phyloP scores from a whole-genome alignment of 1,140 invertebrate genomes.

The Drosophila kanapiae region DNA sequence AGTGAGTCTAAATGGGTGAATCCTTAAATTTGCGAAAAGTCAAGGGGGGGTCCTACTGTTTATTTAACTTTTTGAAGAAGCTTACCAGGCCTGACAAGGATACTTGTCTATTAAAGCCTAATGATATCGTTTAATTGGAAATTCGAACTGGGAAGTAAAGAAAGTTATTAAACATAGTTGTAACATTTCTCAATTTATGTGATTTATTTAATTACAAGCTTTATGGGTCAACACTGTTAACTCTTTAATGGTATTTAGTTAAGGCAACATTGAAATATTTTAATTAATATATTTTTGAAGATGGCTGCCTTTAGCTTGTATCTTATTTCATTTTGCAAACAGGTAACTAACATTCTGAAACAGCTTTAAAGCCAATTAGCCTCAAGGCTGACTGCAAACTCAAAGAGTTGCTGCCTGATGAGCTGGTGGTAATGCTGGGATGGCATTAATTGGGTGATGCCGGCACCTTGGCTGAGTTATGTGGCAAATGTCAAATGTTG shows the following conservation, averaged over 20 bases:
- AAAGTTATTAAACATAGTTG: neutral
- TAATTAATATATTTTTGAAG: too few relatives aligned
- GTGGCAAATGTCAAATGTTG: constrained; percentile 43
- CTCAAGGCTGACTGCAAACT: neutral
- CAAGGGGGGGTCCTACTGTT: neutral
- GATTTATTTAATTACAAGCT: neutral
- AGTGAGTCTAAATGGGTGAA: neutral
- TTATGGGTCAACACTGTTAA: too few relatives aligned
- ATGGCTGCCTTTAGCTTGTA: neutral
- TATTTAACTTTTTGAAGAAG: neutral
- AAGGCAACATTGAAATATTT: neutral
- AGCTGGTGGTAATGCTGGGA: neutral
- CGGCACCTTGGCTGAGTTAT: constrained; percentile 10
- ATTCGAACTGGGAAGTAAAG: neutral
- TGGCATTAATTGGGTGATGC: constrained; percentile 15
- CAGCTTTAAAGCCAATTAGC: too few relatives aligned
- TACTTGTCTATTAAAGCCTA: neutral
- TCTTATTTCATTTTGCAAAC: neutral
- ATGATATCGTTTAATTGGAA: neutral
- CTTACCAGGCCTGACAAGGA: neutral
- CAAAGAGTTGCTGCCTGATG: neutral
- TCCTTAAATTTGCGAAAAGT: constrained; percentile 1
- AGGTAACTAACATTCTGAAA: neutral
- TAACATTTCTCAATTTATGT: neutral
- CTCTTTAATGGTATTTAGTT: neutral